phyloP scores from a whole-genome alignment of 2,888 invertebrate genomes.

The Eudasyphora cyanicolor region DNA sequence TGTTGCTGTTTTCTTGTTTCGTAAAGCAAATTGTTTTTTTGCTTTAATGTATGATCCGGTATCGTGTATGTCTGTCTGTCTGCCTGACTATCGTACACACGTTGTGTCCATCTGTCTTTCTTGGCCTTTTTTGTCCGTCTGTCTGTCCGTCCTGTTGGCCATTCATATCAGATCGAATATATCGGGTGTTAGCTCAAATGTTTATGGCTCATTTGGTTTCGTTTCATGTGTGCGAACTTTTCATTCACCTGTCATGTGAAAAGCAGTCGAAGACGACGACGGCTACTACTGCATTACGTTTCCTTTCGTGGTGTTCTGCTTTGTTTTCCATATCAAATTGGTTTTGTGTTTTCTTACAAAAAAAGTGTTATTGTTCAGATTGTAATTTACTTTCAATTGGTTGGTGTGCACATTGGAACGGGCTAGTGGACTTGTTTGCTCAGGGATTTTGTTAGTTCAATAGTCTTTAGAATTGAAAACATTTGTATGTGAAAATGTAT shows the following conservation, averaged over 20 bases:
- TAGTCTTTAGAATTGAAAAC: not conserved
- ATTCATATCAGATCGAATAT: not conserved
- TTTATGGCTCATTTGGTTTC: not conserved
- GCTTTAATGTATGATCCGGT: not conserved
- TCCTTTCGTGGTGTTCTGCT: constrained; percentile 2
- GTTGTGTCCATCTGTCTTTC: not conserved
- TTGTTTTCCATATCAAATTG: not conserved
- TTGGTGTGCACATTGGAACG: no score
- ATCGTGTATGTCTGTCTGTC: not conserved
- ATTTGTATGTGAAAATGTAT: not conserved
- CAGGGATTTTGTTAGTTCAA: not conserved
- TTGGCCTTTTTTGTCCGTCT: no score
- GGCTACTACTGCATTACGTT: not conserved
- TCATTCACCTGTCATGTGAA: constrained; percentile 25
- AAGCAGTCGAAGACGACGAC: no score
- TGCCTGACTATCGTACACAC: not conserved
- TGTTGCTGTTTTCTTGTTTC: not conserved
- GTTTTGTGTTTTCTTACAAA: not conserved
- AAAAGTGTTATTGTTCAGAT: not conserved
- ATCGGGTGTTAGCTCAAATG: constrained; percentile 21
- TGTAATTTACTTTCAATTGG: not conserved
- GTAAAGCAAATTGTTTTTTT: not conserved
- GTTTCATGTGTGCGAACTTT: constrained; percentile 12
- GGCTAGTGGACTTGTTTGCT: not conserved
- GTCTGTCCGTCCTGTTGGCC: not conserved